Conservation (phyloP, 1,140 invertebrate species). For the Dinoponera quadriceps region DNA sequence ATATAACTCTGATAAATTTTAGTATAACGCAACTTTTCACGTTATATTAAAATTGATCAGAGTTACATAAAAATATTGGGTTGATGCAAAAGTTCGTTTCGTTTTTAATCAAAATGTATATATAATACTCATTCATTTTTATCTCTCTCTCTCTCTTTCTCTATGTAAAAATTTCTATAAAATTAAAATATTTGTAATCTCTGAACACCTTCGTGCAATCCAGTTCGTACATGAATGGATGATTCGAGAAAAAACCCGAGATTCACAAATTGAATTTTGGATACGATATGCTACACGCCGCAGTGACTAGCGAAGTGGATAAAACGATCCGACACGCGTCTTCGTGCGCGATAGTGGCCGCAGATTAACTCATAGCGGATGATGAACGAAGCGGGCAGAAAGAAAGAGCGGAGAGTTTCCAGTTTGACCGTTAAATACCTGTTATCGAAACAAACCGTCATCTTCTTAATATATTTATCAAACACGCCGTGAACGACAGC, state of each 20-base stretch:
- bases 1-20: too few species aligned
- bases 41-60: too few species aligned
- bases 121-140: too few species aligned
- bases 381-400: constrained; percentile 55
- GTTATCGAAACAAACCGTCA: constrained; percentile 80
- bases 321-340: constrained; percentile 36
- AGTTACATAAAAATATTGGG: too few species aligned
- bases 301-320: constrained; percentile 17
- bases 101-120: too few species aligned
- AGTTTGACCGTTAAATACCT: constrained; percentile 78
- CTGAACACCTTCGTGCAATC: not conserved
- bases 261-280: constrained; percentile 13
- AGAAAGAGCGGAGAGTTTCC: constrained; percentile 67
- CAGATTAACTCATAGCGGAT: constrained; percentile 30
- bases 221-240: not conserved
- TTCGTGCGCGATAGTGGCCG: constrained; percentile 44
- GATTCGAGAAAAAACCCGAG: constrained; percentile 9
- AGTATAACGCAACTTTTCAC: too few species aligned
- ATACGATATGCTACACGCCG: not conserved
- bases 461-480: constrained; percentile 82
- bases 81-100: too few species aligned
- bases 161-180: too few species aligned
- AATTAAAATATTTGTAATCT: too few species aligned
- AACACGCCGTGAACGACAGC: constrained; percentile 72
- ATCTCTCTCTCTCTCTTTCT: too few species aligned